phyloP scores from a whole-genome alignment of 2,888 invertebrate species.

The Netelia melanura region DNA sequence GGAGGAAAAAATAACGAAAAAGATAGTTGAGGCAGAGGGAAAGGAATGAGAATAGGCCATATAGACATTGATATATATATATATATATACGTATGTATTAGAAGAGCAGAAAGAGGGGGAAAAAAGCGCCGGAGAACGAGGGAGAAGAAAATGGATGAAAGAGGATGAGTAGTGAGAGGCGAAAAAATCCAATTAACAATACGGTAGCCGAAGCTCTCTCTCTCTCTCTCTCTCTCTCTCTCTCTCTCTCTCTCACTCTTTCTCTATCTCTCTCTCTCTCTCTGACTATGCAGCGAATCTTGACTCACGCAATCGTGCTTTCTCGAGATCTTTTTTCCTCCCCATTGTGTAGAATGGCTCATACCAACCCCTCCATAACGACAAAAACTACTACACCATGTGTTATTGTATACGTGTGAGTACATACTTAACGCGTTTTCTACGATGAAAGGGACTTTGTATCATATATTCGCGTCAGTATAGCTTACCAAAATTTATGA shows the following conservation, averaged over 20 bases:
- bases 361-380: not conserved
- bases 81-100: not conserved
- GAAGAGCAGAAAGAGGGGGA: constrained; percentile 16
- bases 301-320: constrained; percentile 51
- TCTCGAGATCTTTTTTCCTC: constrained; percentile 28
- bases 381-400: not conserved
- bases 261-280: constrained; percentile 5
- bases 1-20: constrained; percentile 51
- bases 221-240: constrained; percentile 17
- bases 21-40: constrained; percentile 6
- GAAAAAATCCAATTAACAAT: constrained; percentile 77
- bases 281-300: constrained; percentile 54
- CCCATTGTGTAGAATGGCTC: constrained; percentile 8
- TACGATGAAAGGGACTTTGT: not conserved
- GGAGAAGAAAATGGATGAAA: constrained; percentile 25
- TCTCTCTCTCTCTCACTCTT: constrained; percentile 21
- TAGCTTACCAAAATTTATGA: not conserved
- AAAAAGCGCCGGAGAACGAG: not conserved
- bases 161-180: constrained; percentile 55
- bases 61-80: constrained; percentile 9
- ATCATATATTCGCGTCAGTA: not conserved
- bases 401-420: not conserved
- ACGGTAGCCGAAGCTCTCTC: constrained; percentile 69
- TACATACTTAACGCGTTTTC: not conserved
- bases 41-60: constrained; percentile 17